Percentiles rank a stretch among this genome's conserved stretches.
phyloP scores from a whole-genome alignment of 2,888 invertebrate species.

The Trachelus stipa region DNA sequence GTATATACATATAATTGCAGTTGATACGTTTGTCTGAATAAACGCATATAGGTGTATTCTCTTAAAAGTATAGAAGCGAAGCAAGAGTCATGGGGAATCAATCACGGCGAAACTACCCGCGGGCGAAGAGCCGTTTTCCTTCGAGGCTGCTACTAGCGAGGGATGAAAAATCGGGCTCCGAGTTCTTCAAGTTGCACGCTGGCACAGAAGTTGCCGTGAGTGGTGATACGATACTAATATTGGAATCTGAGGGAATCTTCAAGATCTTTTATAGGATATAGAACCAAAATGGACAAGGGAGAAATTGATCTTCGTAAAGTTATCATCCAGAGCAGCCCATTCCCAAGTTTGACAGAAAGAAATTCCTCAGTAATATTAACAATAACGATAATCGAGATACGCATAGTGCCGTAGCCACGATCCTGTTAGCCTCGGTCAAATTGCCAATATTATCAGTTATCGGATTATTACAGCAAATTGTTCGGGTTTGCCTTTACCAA shows the following conservation, averaged over 20 bases:
- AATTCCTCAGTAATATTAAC: conserved; percentile 18
- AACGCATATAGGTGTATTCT: not conserved
- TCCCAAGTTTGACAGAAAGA: conserved; percentile 8
- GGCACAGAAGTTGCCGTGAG: not conserved
- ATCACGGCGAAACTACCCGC: not conserved
- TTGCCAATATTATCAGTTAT: conserved; percentile 61
- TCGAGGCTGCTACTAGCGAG: not conserved
- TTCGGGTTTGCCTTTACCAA: conserved; percentile 51
- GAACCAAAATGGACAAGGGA: not conserved
- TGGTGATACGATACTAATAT: not conserved
- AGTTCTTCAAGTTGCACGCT: not conserved
- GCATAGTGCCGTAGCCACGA: conserved; percentile 38
- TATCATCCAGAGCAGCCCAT: not conserved
- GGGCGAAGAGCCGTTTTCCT: not conserved
- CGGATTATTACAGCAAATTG: conserved; percentile 61
- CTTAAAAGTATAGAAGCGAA: not conserved
- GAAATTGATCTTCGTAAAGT: not conserved
- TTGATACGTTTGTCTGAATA: not conserved
- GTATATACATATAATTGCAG: not conserved
- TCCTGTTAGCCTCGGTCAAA: conserved; percentile 50
- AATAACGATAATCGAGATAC: conserved; percentile 47
- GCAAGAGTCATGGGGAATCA: not conserved
- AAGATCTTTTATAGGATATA: not conserved
- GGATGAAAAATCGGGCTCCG: not conserved
- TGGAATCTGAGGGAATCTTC: not conserved